Percentiles rank a stretch among this genome's conserved stretches.
Evolutionary conservation across 2,888 invertebrate species (phyloP).

Genomic region (Aphodius granarius): DNA sequence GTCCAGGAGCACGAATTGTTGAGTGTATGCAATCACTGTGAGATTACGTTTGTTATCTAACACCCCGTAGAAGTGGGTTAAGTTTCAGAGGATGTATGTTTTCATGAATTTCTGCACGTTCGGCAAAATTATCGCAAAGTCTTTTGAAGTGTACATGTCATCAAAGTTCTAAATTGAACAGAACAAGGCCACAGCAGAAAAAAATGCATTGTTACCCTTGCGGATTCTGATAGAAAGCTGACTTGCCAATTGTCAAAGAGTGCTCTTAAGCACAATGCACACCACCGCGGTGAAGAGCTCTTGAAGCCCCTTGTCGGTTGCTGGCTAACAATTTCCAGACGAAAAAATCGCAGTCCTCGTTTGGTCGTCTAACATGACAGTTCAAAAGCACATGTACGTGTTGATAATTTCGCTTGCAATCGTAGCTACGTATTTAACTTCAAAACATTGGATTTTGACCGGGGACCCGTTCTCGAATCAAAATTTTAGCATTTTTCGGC

Average conservation of each 20-base stretch:
- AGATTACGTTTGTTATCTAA: background rate
- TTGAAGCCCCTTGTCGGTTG: conserved; percentile 37
- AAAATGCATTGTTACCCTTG: background rate
- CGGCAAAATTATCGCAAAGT: background rate
- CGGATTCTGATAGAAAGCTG: conserved; percentile 38
- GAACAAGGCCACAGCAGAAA: conserved; percentile 9
- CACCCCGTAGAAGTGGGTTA: background rate
- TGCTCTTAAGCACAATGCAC: conserved; percentile 31
- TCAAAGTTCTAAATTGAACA: background rate
- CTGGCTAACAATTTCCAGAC: conserved; percentile 35
- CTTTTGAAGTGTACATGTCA: background rate
- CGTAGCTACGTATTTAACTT: conserved; percentile 19
- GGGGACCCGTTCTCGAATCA: conserved; percentile 1
- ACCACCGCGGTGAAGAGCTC: conserved; percentile 44
- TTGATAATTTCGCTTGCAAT: conserved; percentile 19
- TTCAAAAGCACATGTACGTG: conserved; percentile 22
- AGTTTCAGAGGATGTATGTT: background rate
- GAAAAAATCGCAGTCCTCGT: conserved; percentile 31
- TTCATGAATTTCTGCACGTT: background rate
- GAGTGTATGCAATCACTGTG: too few relatives aligned
- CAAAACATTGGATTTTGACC: conserved; percentile 9
- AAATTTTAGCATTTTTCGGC: background rate
- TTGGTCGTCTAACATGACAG: conserved; percentile 9
- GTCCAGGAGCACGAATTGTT: background rate
- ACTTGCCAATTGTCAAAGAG: conserved; percentile 40